These are phyloP conservation scores for Aegypius monachus DNA, from an alignment of 2,113 vertebrate species.

Conservation along the genomic window DNA sequence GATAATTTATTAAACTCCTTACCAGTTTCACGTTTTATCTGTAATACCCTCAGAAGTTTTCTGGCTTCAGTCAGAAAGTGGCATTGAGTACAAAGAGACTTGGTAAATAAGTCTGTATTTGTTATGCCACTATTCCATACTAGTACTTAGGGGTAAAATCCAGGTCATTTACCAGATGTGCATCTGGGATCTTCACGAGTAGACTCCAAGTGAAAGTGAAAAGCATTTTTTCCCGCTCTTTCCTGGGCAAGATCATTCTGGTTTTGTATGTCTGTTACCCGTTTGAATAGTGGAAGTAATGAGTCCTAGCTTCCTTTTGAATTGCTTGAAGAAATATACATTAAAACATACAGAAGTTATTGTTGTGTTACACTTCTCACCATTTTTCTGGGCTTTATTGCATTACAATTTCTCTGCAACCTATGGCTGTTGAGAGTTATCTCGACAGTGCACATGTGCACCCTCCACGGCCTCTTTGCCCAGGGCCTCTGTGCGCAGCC, in stretches of 20 bases:
- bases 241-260: background rate
- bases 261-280: background rate
- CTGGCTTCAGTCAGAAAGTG: background rate
- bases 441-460: fast-evolving
- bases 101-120: background rate
- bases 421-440: background rate
- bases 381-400: background rate
- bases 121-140: background rate
- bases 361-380: background rate
- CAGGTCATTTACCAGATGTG: too few species aligned
- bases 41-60: background rate
- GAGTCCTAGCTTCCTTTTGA: background rate
- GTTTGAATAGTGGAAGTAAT: background rate
- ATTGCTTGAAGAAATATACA: fast-evolving
- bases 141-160: background rate
- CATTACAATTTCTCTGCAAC: background rate
- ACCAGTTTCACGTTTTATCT: background rate
- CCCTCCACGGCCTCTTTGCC: background rate
- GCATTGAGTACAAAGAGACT: background rate
- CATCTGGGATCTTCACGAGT: background rate
- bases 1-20: background rate
- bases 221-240: background rate
- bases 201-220: background rate
- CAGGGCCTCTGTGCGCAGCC: background rate
- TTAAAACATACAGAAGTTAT: background rate